Evolutionary conservation across 2,113 vertebrate genomes (phyloP).

Genomic region (Salvator merianae): DNA sequence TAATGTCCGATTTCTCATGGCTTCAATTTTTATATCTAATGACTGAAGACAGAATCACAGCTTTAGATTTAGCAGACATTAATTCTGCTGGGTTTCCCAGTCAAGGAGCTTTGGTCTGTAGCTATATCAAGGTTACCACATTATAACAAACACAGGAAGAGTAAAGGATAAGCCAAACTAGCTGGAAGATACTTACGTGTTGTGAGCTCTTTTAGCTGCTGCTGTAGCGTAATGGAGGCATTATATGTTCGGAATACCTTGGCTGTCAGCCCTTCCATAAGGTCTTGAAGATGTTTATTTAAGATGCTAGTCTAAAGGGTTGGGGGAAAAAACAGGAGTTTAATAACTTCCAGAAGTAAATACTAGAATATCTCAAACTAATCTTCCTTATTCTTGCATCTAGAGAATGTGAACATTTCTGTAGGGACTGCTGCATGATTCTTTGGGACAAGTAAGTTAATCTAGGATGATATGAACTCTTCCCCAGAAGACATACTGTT

Average conservation of each 20-base stretch:
- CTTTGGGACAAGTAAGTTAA: not conserved
- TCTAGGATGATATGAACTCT: not conserved
- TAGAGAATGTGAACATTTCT: not conserved
- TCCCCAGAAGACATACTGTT: accelerated
- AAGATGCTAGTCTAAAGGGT: conserved; percentile 90
- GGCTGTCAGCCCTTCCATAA: conserved; percentile 97
- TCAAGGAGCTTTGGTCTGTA: not conserved
- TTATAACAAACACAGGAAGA: not conserved
- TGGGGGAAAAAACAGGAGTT: not conserved
- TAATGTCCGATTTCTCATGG: not conserved
- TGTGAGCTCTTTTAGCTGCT: conserved; percentile 88
- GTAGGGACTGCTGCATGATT: not conserved
- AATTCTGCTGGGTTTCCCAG: not conserved
- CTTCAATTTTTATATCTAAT: not conserved
- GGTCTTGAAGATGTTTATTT: conserved; percentile 98
- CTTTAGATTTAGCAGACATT: not conserved
- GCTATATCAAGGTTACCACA: not conserved
- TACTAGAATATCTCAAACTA: not conserved
- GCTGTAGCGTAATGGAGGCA: conserved; percentile 96
- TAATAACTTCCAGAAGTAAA: conserved; percentile 14
- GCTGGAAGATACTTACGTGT: conserved; percentile 79
- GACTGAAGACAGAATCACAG: not conserved
- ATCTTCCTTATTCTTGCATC: not conserved
- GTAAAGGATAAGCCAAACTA: not conserved
- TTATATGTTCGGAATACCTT: conserved; percentile 99